phyloP scores from a whole-genome alignment of 2,113 vertebrate species.

The Chloropsis hardwickii region DNA sequence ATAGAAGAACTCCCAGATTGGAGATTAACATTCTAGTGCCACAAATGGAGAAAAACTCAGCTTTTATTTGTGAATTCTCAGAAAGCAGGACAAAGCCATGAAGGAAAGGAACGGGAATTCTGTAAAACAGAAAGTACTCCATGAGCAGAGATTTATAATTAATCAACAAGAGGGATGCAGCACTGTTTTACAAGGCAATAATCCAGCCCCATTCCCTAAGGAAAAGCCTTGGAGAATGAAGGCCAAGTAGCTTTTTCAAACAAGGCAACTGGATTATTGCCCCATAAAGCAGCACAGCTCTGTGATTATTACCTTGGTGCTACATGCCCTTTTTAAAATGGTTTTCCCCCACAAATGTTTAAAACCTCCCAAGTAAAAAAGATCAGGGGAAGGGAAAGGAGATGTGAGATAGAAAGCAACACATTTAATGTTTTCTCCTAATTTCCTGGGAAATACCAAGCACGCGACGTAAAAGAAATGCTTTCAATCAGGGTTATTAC shows the following conservation, averaged over 20 bases:
- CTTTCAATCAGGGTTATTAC: neutral
- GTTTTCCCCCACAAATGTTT: slow-evolving; percentile 48
- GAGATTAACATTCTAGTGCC: neutral
- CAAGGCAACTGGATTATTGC: slow-evolving; percentile 57
- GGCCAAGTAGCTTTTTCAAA: slow-evolving; percentile 59
- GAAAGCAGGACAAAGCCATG: neutral
- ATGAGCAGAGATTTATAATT: slow-evolving; percentile 37
- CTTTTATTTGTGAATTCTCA: neutral
- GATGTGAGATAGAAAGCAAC: neutral
- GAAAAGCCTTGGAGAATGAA: slow-evolving; percentile 30
- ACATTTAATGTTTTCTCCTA: neutral
- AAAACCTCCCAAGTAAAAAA: slow-evolving; percentile 38
- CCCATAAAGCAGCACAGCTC: slow-evolving; percentile 57
- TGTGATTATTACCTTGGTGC: slow-evolving; percentile 55
- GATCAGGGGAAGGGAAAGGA: neutral
- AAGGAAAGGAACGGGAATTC: neutral
- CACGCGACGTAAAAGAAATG: neutral
- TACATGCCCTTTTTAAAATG: slow-evolving; percentile 46
- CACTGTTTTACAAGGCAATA: slow-evolving; percentile 61
- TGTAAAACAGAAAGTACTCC: neutral
- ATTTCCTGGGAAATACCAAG: neutral
- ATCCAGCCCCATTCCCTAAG: slow-evolving; percentile 28
- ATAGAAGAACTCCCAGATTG: neutral
- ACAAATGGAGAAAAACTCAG: neutral
- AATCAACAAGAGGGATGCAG: slow-evolving; percentile 21